A percentile compares a stretch with the other conserved stretches of the same genome.
Conservation (phyloP, 2,888 invertebrate species). For the Pteria penguin region DNA sequence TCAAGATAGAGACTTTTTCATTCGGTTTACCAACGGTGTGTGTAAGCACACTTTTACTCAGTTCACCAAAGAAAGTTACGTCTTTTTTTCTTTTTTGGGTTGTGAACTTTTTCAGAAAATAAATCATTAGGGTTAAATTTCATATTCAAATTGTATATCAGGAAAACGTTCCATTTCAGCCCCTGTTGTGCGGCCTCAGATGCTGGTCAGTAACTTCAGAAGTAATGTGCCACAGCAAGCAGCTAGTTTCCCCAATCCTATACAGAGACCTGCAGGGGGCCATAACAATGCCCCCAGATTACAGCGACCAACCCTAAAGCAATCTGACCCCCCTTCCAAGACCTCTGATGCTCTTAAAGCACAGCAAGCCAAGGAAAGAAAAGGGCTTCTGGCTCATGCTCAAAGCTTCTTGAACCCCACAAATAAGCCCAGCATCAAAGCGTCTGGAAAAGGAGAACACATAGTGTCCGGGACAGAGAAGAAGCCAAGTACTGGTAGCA, state of each 20-base stretch:
- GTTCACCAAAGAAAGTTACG: no score
- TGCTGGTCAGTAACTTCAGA: slow-evolving; percentile 66
- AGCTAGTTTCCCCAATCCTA: slow-evolving; percentile 69
- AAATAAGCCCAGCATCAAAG: slow-evolving; percentile 59
- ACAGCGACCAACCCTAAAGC: slow-evolving; percentile 24
- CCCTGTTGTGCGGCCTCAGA: slow-evolving; percentile 64
- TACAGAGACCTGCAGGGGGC: slow-evolving; percentile 62
- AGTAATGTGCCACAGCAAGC: slow-evolving; percentile 56
- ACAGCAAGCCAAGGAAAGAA: slow-evolving; percentile 73
- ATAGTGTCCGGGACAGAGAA: slow-evolving; percentile 6
- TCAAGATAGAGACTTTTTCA: no score
- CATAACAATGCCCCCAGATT: slow-evolving; percentile 18
- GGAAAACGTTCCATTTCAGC: slow-evolving; percentile 45
- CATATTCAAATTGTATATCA: no score
- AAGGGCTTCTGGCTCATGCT: slow-evolving; percentile 73
- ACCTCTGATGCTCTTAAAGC: slow-evolving; percentile 29
- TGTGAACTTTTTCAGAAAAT: no score
- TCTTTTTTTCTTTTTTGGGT: no score
- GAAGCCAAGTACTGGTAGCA: slow-evolving; percentile 3
- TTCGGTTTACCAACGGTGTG: no score
- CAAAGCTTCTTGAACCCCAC: slow-evolving; percentile 76
- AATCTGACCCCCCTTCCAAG: slow-evolving; percentile 19
- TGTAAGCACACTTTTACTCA: no score
- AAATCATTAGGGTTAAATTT: no score
- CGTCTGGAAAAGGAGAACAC: slow-evolving; percentile 27